Evolutionary conservation across 2,797 vertebrate species (phyloP), one percentile per base, ranked within the genome.

Genomic region (Siniperca scherzeri): DNA sequence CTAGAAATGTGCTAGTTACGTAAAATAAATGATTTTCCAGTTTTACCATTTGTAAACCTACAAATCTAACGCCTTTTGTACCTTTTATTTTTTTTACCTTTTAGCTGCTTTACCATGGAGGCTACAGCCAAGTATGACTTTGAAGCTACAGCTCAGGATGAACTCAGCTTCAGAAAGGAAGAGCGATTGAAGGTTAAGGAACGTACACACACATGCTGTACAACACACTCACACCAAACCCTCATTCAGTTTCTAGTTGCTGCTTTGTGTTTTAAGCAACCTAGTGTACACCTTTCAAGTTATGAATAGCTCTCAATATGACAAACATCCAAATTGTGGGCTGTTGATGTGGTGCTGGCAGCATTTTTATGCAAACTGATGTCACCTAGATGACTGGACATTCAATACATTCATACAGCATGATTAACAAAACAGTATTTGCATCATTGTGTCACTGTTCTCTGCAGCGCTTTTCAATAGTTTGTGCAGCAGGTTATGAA

Each of bases 131-230:
- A 97, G 91, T 97, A 95, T 50, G 95, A 97, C 83, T 98, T 96
- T 88, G 78, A 61, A 2, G 96, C 97, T 42, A 95, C 96, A 0
- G 96, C 95, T 7, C 94, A 96, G 21, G 97, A 97, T 0, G 97
- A 98, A 67, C 92, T 98, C 79, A 97, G 96, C 86, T 98, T 98
- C 91, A 94, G 86, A 27, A 95, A 95, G 57, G 97, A 95, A 40
- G 96, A 97, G 42, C 3, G 80, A 3, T 80, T 98, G 77, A 97
- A 97, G 94, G 97, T 97, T 21, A 92, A 85, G 93, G 1, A 38
- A 19, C 50, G 48, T 0, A 48, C 50, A 64, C 30, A 36, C 52
- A 48, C 60, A 38, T 10, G 21, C 55, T 36, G 11, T 14, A 61
- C 12, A 40, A 53, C 44, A 62, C 19, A 40, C 33, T 59, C 25